Base-by-base conservation (phyloP, 2,888 invertebrate species). In the Thyatira batis region DNA sequence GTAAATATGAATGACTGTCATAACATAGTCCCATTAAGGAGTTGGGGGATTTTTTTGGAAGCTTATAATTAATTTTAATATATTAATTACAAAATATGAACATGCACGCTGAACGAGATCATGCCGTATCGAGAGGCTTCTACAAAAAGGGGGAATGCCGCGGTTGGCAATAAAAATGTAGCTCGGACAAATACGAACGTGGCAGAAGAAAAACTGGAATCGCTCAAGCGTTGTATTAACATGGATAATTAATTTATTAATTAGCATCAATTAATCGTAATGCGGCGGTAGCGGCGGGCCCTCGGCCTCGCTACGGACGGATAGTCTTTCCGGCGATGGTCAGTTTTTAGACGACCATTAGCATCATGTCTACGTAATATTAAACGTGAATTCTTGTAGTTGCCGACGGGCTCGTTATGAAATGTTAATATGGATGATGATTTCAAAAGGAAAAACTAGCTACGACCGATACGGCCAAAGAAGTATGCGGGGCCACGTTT, bases 171-270 rank as follows among this genome's bases (percentile, higher is more conserved):
- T 82, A 81, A 84, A 79, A 84, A 85, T 81, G 81, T 80, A 81
- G 76, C 68, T 73, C 73, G 61, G 75, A 84, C 80, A 77, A 83
- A 80, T 80, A 78, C 71, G 69, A 73, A 70, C 78, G 78, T 81
- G 81, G 71, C 73, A 60, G 64, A 65, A 76, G 77, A 89, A 89
- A 87, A 87, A 87, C 78, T 68, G 70, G 76, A 82, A 67, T 74
- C 78, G 75, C 74, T 82, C 78, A 80, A 78, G 83, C 88, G 84
- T 83, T 69, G 80, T 84, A 87, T 86, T 85, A 85, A 85, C 85
- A 88, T 88, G 85, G 82, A 78, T 89, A 89, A 89, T 89, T 89
- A 86, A 89, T 90, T 89, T 87, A 90, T 89, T 88, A 87, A 89
- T 90, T 89, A 87, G 78, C 87, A 87, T 87, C 84, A 87, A 89